Base-by-base conservation (phyloP, 2,797 vertebrate species). In the Pagetopsis macropterus region DNA sequence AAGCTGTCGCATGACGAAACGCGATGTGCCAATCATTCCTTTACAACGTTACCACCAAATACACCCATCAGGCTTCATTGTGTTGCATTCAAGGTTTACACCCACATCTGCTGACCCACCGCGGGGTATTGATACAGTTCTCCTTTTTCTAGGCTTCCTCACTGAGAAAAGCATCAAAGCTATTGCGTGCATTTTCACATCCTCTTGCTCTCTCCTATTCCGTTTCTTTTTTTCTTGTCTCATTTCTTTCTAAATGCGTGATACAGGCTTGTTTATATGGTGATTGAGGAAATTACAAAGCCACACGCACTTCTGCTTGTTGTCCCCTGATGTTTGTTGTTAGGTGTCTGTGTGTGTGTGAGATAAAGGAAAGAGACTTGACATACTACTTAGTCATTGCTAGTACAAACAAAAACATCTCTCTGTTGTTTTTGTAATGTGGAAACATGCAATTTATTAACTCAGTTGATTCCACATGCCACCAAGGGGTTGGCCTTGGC, bases 61-160 rank as follows among this genome's bases (percentile, higher is more conserved):
- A 3, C 17, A n/a, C 9, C 19, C 21, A 19, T 19, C 27, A 13
- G 21, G 2, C 15, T 41, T 48, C 16, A 3, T 0, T 23, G 4
- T 19, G 5, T 31, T 43, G 2, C 1, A 21, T 48, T 66, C 14
- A 3, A 33, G 11, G 19, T 31, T n/a, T 27, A 65, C 46, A 59
- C 31, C 70, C 64, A 65, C 71, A 54, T 8, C 60, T 72, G 64
- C 71, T 78, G 77, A 59, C 16, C 37, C 4, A 1, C 19, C 56
- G 55, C 56, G 55, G 1, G 17, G 33, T 44, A 31, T 3, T 54
- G 27, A 27, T 5, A 27, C 27, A 27, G 27, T 27, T 27, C 27
- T 27, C 27, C 27, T 27, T 27, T 27, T 27, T 27, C 27, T 27
- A 27, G 27, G 27, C 27, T 27, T 27, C 27, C 27, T 11, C 11